Base-by-base conservation (phyloP, 2,113 vertebrate genomes). In the Miniopterus natalensis region DNA sequence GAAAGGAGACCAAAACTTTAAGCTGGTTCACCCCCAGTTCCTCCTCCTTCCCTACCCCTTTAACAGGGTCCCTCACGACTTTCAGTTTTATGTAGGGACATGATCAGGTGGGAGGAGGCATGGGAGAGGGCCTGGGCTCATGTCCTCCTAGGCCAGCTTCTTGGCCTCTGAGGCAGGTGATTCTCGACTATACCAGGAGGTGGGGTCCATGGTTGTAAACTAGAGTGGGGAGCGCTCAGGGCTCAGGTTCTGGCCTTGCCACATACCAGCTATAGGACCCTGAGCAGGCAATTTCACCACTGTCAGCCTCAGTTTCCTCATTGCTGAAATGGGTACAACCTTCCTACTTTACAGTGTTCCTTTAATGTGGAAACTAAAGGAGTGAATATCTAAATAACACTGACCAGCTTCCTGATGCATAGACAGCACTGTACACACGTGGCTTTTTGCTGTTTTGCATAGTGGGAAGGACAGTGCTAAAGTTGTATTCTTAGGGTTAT, bases 361-460 rank as follows among this genome's bases (percentile, higher is more conserved):
- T 55, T 77, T 70, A 51, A 51, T 2, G 1, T 51, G 47, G 53
- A 13, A 23, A 27, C 25, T 36, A 12, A 61, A 86, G 75, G n/a
- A 29, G 83, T 42, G 21, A 6, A 29, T 1, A 8, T 65, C 7
- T 55, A 47, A 45, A n/a, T 13, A 51, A 14, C 51, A 0, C 51
- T 2, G 23, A 12, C 36, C 1, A 25, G 36, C 77, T 71, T 61
- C 75, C 57, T 17, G 8, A 2, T 0, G 21, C 7, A 4, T 6
- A 9, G 75, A 17, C 40, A 21, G 42, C 25, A 0, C 27, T 0
- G 0, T 1, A 6, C 27, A 8, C 27, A 0, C 2, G 12, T 8
- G 20, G 36, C 61, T 23, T 49, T 23, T 53, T 57, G 1, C 73
- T 11, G 18, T 31, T n/a, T 55, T 40, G 51, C 51, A 3, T 75